A percentile compares a stretch with the other conserved stretches of the same genome.
These are phyloP conservation scores for Hyles euphorbiae DNA, from an alignment of 1,140 invertebrate species.

Conservation along the genomic window DNA sequence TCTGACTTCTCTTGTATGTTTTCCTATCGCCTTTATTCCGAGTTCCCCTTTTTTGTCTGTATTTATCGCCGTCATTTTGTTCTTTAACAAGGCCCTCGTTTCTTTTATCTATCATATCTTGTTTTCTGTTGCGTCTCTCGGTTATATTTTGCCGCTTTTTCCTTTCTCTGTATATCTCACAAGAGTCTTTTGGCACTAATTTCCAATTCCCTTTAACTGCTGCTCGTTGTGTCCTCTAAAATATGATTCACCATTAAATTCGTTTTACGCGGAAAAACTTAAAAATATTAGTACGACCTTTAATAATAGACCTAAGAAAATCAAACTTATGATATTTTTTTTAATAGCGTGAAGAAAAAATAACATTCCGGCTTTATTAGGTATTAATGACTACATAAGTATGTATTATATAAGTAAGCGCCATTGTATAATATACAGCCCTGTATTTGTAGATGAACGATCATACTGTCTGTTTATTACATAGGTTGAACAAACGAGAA, in stretches of 20 bases:
- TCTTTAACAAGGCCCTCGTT: background rate
- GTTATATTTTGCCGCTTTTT: conserved; percentile 1
- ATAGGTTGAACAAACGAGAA: too few relatives aligned
- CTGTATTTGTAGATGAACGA: too few relatives aligned
- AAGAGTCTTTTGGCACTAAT: conserved; percentile 46
- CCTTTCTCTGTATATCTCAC: conserved; percentile 35
- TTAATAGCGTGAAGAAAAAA: too few relatives aligned
- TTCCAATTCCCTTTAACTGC: conserved; percentile 29
- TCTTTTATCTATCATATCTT: background rate
- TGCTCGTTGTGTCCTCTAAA: background rate
- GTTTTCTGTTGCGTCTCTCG: background rate
- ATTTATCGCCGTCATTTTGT: conserved; percentile 1
- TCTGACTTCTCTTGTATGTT: background rate
- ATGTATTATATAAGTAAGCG: too few relatives aligned
- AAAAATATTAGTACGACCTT: too few relatives aligned
- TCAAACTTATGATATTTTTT: too few relatives aligned
- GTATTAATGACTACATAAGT: too few relatives aligned
- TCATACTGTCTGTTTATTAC: too few relatives aligned
- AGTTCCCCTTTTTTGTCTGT: background rate
- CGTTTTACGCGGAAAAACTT: too few relatives aligned
- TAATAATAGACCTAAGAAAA: too few relatives aligned
- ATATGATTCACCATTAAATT: background rate
- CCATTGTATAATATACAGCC: too few relatives aligned
- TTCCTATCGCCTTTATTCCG: background rate
- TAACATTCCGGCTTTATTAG: too few relatives aligned